Conservation (phyloP, 2,888 invertebrate species). For the Scaptomyza cyrtandrae region DNA sequence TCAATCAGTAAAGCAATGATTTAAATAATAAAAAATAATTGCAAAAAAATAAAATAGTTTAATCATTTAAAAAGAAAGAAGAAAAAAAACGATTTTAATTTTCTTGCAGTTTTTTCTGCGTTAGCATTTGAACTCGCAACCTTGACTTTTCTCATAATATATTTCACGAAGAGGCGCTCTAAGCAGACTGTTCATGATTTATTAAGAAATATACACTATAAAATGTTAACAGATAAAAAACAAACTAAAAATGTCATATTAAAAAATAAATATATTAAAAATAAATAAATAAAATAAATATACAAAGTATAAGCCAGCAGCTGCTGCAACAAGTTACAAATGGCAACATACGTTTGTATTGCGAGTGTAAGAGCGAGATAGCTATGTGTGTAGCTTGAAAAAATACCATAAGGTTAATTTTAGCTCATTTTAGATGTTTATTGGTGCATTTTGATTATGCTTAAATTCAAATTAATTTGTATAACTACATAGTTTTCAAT, state of each 20-base stretch:
- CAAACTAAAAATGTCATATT: neutral
- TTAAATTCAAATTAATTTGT: conserved; percentile 1
- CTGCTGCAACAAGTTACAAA: conserved; percentile 12
- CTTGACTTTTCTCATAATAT: neutral
- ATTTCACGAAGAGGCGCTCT: too few relatives aligned
- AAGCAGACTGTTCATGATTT: neutral
- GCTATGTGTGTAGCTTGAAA: neutral
- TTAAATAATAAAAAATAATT: neutral
- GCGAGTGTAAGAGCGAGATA: conserved; percentile 27
- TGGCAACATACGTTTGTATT: neutral
- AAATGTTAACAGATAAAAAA: neutral
- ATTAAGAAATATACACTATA: too few relatives aligned
- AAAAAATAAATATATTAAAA: neutral
- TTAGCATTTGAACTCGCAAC: conserved; percentile 16
- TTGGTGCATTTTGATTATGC: conserved; percentile 4
- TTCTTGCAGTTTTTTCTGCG: neutral
- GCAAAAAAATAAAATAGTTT: neutral
- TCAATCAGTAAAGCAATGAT: neutral
- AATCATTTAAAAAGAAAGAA: neutral
- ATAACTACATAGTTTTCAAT: neutral
- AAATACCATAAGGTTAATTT: conserved; percentile 27
- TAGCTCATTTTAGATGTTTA: conserved; percentile 31
- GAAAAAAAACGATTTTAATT: neutral
- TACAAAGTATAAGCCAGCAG: neutral
- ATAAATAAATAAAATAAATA: neutral